Evolutionary conservation across 2,888 invertebrate species (phyloP).

Genomic region (Apamea anceps): DNA sequence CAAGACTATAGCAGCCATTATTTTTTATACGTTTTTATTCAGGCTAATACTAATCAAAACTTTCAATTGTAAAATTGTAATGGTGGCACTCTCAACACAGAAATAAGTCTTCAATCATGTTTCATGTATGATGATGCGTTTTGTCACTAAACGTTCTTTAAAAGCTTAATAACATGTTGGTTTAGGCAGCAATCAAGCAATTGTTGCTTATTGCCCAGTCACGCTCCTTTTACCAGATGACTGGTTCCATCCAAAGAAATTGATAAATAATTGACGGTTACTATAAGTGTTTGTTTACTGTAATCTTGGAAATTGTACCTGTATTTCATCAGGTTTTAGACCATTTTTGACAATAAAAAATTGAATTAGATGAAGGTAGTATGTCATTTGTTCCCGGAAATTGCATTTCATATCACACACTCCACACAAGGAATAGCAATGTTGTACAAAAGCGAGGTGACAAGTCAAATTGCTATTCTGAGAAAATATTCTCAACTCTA

Average conservation of each 20-base stretch:
- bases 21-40: slow-evolving; percentile 46
- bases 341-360: not conserved
- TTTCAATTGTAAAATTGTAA: slow-evolving; percentile 56
- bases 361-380: not conserved
- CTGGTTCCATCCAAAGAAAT: slow-evolving; percentile 68
- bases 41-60: slow-evolving; percentile 61
- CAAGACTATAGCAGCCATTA: slow-evolving; percentile 26
- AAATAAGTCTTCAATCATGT: slow-evolving; percentile 62
- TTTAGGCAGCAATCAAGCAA: slow-evolving; percentile 76
- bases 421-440: slow-evolving; percentile 20
- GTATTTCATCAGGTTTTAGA: slow-evolving; percentile 6
- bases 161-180: slow-evolving; percentile 80
- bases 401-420: slow-evolving; percentile 42
- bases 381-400: slow-evolving; percentile 16
- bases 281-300: slow-evolving; percentile 72
- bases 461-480: slow-evolving; percentile 55
- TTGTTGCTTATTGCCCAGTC: slow-evolving; percentile 75
- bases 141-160: slow-evolving; percentile 80
- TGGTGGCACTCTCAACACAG: slow-evolving; percentile 48
- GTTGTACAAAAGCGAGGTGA: slow-evolving; percentile 40
- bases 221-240: slow-evolving; percentile 73
- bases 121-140: slow-evolving; percentile 63
- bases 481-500: slow-evolving; percentile 59
- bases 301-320: slow-evolving; percentile 48
- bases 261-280: slow-evolving; percentile 73